phyloP scores from a whole-genome alignment of 2,113 vertebrate species.

The Toxostoma redivivum region DNA sequence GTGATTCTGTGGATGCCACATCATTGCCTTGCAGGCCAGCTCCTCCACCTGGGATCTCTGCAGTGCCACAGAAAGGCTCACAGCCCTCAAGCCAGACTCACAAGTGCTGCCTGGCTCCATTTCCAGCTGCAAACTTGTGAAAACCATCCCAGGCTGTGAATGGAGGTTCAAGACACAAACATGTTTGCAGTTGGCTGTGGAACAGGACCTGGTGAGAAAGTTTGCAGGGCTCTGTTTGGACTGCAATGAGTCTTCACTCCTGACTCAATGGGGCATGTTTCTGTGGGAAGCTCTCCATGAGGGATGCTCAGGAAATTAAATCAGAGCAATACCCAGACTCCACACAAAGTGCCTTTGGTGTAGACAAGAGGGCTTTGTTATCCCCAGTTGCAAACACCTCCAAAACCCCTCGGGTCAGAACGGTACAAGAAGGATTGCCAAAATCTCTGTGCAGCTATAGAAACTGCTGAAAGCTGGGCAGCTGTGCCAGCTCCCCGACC shows the following conservation, averaged over 20 bases:
- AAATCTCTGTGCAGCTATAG: neutral
- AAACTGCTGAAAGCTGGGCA: neutral
- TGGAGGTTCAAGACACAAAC: neutral
- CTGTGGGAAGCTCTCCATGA: slow-evolving; percentile 1
- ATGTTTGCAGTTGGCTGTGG: neutral
- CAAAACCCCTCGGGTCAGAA: slow-evolving; percentile 55
- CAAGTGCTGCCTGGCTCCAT: neutral
- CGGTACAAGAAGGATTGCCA: neutral
- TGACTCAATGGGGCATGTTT: neutral
- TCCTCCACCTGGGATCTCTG: neutral
- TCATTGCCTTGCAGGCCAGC: neutral
- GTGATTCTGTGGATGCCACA: neutral
- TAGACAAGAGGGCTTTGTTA: slow-evolving; percentile 62
- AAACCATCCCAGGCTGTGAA: neutral
- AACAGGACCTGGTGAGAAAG: neutral
- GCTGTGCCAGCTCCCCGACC: fast-evolving
- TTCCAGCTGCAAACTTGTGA: neutral
- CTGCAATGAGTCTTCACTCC: neutral
- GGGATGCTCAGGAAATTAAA: slow-evolving; percentile 56
- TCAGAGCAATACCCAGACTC: slow-evolving; percentile 12
- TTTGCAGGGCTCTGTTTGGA: neutral
- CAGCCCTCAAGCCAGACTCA: neutral
- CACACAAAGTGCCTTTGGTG: slow-evolving; percentile 11
- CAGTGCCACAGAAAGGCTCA: neutral
- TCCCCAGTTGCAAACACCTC: slow-evolving; percentile 12